Percentiles rank a stretch among this genome's conserved stretches.
Conservation (phyloP, 2,113 vertebrate genomes). For the Nipponia nippon region DNA sequence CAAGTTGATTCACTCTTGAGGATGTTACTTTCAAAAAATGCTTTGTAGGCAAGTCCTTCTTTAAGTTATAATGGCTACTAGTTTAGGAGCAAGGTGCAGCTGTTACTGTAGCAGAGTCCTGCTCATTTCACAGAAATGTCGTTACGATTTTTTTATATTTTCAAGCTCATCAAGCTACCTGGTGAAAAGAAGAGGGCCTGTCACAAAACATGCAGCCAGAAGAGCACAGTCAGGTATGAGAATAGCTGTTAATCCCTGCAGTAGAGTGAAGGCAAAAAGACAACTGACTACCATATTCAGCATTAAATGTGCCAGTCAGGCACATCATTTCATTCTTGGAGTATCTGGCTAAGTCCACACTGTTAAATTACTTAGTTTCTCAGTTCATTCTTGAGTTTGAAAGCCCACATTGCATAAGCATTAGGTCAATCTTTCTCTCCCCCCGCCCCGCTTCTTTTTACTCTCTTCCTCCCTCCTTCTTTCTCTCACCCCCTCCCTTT, state of each 20-base stretch:
- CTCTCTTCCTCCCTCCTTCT: no score
- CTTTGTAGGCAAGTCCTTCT: background rate
- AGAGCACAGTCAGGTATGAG: conserved; percentile 76
- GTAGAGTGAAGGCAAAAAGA: background rate
- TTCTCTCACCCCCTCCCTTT: background rate
- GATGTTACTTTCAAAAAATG: background rate
- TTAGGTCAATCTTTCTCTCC: background rate
- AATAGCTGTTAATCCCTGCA: background rate
- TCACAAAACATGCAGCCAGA: conserved; percentile 64
- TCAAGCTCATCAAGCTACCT: conserved; percentile 17
- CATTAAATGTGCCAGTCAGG: background rate
- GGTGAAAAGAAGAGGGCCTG: conserved; percentile 63
- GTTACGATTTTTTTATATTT: background rate
- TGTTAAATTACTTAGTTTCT: background rate
- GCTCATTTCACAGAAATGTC: background rate
- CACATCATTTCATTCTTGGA: background rate
- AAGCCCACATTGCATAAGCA: background rate
- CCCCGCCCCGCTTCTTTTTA: background rate
- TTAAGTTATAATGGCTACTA: background rate
- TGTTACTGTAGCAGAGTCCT: background rate
- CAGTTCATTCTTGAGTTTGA: background rate
- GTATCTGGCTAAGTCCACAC: background rate
- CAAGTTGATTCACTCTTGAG: background rate
- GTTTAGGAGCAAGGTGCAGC: background rate
- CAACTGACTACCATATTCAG: background rate